phyloP scores from a whole-genome alignment of 35 echinoderm and acorn worm species.

The Strongylocentrotus purpuratus region DNA sequence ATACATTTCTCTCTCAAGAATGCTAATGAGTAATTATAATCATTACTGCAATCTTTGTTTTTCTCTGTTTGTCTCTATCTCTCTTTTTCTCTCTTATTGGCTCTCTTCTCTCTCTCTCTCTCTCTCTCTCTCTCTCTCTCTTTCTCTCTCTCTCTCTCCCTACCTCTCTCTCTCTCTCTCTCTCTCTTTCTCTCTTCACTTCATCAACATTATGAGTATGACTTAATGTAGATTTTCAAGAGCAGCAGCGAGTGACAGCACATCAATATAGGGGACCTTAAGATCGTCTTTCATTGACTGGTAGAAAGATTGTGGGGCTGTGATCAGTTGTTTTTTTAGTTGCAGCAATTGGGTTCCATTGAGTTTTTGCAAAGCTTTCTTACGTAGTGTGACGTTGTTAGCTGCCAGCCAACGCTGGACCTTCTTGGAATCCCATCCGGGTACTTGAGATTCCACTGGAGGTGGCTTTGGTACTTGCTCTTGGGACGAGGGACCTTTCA shows the following conservation, averaged over 20 bases:
- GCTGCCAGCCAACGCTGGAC: slow-evolving; percentile 18
- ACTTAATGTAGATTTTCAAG: background rate
- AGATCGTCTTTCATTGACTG: slow-evolving; percentile 1
- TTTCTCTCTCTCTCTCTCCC: too few species aligned
- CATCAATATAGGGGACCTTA: background rate
- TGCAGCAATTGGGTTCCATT: slow-evolving; percentile 27
- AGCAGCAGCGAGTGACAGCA: background rate
- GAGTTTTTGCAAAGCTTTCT: background rate
- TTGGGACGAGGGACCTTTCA: background rate
- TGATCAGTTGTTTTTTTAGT: background rate
- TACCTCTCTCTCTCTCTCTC: too few species aligned
- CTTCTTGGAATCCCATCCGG: background rate
- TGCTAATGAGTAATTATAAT: too few species aligned
- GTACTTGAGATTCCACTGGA: background rate
- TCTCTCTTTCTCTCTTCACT: too few species aligned
- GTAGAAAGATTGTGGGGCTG: background rate
- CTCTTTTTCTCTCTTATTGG: too few species aligned
- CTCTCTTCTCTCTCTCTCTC: too few species aligned
- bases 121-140: too few species aligned
- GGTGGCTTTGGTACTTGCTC: background rate
- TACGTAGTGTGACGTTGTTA: background rate
- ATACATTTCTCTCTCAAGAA: too few species aligned
- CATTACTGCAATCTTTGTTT: too few species aligned
- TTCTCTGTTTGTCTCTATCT: too few species aligned
- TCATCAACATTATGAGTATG: too few species aligned